phyloP scores from a whole-genome alignment of 1,140 invertebrate genomes.

The Macrostomum lignano region DNA sequence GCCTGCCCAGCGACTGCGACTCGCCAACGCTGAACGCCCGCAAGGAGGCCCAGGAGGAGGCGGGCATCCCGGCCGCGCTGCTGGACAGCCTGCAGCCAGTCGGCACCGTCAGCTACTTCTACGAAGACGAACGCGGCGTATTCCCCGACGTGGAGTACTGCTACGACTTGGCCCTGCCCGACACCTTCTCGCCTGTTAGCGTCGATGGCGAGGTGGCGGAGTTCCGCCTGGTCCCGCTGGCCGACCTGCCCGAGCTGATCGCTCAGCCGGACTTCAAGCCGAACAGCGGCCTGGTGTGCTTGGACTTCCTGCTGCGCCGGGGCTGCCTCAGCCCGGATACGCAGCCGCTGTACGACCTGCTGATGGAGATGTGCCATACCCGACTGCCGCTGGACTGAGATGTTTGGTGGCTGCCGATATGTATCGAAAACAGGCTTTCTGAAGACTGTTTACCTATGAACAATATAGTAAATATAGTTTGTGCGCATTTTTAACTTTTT shows the following conservation, averaged over 20 bases:
- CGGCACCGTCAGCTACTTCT: slow-evolving; percentile 41
- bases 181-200: slow-evolving; percentile 57
- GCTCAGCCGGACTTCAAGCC: slow-evolving; percentile 59
- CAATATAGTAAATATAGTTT: too few species aligned
- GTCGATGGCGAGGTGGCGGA: slow-evolving; percentile 66
- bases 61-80: slow-evolving; percentile 32
- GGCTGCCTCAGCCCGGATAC: slow-evolving; percentile 57
- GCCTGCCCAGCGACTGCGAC: slow-evolving; percentile 52
- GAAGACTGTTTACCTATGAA: too few species aligned
- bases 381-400: too few species aligned
- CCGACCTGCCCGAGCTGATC: slow-evolving; percentile 38
- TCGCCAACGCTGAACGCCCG: slow-evolving; percentile 53
- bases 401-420: too few species aligned
- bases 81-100: slow-evolving; percentile 16
- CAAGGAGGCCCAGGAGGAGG: slow-evolving; percentile 75
- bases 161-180: slow-evolving; percentile 63
- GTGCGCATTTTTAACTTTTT: too few species aligned
- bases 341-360: too few species aligned
- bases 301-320: slow-evolving; percentile 67
- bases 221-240: slow-evolving; percentile 40
- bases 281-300: slow-evolving; percentile 54
- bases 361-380: too few species aligned
- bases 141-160: slow-evolving; percentile 77
- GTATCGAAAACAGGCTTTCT: too few species aligned
- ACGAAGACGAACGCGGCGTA: slow-evolving; percentile 59